These are phyloP conservation scores for Motacilla tschutschensis DNA, from an alignment of 2,113 vertebrate genomes.

Conservation along the genomic window DNA sequence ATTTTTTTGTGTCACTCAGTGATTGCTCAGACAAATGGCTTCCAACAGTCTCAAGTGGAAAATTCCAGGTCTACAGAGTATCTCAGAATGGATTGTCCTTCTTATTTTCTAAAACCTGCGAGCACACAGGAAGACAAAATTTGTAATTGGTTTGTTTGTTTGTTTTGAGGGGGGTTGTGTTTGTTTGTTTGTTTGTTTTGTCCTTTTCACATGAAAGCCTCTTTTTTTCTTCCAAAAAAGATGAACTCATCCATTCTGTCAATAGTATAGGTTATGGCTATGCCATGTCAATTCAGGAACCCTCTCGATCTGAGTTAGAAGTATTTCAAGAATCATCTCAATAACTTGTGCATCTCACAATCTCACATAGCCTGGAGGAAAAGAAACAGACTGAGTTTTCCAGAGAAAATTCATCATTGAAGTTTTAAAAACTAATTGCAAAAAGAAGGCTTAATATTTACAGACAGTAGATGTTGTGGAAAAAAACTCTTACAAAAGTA, in stretches of 20 bases:
- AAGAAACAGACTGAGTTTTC: neutral
- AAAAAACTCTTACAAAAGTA: neutral
- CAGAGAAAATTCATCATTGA: neutral
- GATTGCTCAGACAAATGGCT: neutral
- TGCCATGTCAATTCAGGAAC: neutral
- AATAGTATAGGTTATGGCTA: neutral
- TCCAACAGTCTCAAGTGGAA: neutral
- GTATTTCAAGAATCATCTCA: neutral
- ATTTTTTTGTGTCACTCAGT: neutral
- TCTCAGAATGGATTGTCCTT: neutral
- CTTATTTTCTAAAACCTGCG: neutral
- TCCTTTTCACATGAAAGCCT: neutral
- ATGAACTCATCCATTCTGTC: neutral
- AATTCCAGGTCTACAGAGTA: neutral
- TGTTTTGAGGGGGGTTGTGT: neutral
- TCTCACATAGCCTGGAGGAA: neutral
- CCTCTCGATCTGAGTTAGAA: neutral
- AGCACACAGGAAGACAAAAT: neutral
- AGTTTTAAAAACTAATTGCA: neutral
- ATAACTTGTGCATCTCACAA: neutral
- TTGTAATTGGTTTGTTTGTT: neutral
- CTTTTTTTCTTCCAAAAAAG: fast-evolving
- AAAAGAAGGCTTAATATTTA: neutral
- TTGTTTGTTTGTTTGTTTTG: neutral
- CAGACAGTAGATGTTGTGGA: neutral